Conservation (phyloP, 2,113 vertebrate genomes). For the Xenopus laevis region DNA sequence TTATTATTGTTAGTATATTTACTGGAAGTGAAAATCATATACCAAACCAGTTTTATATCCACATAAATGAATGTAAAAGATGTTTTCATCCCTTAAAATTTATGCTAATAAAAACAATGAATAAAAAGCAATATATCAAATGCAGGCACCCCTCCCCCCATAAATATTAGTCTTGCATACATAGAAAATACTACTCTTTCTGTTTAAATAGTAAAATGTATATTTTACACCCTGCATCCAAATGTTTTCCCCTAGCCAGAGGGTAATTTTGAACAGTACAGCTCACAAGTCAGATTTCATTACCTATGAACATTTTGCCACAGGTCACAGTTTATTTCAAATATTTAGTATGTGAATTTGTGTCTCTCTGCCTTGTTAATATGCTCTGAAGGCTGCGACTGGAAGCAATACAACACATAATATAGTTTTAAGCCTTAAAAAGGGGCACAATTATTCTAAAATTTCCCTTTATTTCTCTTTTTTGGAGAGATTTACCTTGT, state of each 20-base stretch:
- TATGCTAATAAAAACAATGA: not conserved
- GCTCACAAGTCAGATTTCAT: constrained; percentile 9
- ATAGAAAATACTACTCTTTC: not conserved
- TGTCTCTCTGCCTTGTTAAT: not conserved
- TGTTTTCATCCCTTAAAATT: not conserved
- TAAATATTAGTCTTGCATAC: not conserved
- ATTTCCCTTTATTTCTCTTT: too few species aligned
- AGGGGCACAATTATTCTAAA: too few species aligned
- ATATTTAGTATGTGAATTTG: constrained; percentile 3
- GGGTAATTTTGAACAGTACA: constrained; percentile 6
- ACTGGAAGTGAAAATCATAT: too few species aligned
- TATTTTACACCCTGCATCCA: not conserved
- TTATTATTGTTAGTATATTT: too few species aligned
- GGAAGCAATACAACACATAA: too few species aligned
- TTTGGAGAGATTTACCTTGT: too few species aligned
- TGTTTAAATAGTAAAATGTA: not conserved
- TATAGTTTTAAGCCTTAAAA: too few species aligned
- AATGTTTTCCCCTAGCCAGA: not conserved
- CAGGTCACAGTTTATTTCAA: not conserved
- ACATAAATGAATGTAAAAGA: not conserved
- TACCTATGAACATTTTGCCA: constrained; percentile 1
- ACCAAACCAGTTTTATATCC: not conserved
- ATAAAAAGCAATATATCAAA: too few species aligned
- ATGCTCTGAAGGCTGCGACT: not conserved
- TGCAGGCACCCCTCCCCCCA: too few species aligned